Base-by-base conservation (phyloP, 1,140 invertebrate species). In the Drosophila insularis region DNA sequence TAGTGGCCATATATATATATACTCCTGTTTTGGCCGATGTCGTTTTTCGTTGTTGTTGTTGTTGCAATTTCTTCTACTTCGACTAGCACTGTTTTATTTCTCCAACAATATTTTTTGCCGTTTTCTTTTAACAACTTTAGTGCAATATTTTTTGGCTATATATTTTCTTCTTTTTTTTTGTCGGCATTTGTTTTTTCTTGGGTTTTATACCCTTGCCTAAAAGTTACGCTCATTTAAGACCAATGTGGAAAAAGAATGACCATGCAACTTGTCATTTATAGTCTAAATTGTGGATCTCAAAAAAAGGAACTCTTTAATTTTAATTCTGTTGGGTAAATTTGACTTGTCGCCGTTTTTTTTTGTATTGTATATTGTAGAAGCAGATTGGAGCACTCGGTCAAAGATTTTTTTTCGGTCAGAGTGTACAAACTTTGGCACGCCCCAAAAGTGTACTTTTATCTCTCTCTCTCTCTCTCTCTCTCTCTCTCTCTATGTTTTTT, bases 101-200 rank as follows among this genome's bases (percentile, higher is more conserved):
- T 23, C 13, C 35, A 61, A 4, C 21, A 61, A 43, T 37, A 55
- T 35, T 55, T 37, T 39, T 72, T 40, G 37, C 43, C 59, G 21
- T 54, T 76, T 61, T 69, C 58, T 65, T 77, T 63, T 17, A 73
- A 74, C 72, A 74, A 74, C 72, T 68, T 68, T 37, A 35, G 55
- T 56, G 54, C 54, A 31, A 56, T 56, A 56, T 56, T 32, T 56
- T 56, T 56, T 27, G 54, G 6, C 54, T 63, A 50, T 11, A 19
- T 46, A 14, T 46, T 8, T 7, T 46, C 2, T 19, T 17, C n/a
- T n/a, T 17, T 17, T 66, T 73, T 71, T 37, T 35, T 37, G 43
- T 23, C 3, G 21, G 31, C 1, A n/a, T n/a, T n/a, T n/a, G n/a
- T 23, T 27, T 19, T n/a, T 60, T 19, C 21, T 35, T 61, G 37